Conservation (phyloP, 2,888 invertebrate genomes). For the Hypena proboscidalis region DNA sequence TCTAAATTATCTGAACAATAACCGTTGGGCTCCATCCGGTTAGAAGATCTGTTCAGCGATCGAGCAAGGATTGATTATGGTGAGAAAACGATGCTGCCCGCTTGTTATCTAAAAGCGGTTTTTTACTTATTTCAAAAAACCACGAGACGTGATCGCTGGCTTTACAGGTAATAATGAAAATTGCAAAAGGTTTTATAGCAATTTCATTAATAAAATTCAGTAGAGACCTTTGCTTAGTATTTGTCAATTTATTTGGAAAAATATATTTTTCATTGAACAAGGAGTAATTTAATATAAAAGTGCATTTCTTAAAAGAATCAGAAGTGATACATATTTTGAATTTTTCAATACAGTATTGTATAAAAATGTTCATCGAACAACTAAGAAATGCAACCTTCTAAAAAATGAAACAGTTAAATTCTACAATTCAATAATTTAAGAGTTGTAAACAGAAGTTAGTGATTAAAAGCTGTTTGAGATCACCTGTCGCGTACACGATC, state of each 20-base stretch:
- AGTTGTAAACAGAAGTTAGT: conserved; percentile 50
- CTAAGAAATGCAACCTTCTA: too few relatives aligned
- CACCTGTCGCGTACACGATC: conserved; percentile 82
- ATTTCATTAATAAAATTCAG: too few relatives aligned
- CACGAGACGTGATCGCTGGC: background rate
- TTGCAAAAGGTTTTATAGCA: too few relatives aligned
- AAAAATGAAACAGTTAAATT: background rate
- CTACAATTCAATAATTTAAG: conserved; percentile 37
- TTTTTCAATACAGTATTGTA: too few relatives aligned
- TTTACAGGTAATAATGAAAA: background rate
- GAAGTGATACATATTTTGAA: too few relatives aligned
- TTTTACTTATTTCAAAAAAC: background rate
- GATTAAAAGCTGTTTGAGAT: conserved; percentile 59
- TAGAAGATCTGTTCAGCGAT: background rate
- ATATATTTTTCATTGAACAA: too few relatives aligned
- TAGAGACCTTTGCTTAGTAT: too few relatives aligned
- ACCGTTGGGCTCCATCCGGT: background rate
- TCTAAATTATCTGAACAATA: too few relatives aligned
- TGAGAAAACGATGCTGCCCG: background rate
- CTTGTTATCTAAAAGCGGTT: conserved; percentile 1
- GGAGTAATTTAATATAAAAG: too few relatives aligned
- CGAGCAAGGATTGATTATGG: background rate
- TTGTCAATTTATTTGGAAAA: too few relatives aligned
- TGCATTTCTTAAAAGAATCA: too few relatives aligned
- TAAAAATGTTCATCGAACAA: too few relatives aligned